Conservation (phyloP, 2,797 vertebrate species). For the Limnodromus scolopaceus region DNA sequence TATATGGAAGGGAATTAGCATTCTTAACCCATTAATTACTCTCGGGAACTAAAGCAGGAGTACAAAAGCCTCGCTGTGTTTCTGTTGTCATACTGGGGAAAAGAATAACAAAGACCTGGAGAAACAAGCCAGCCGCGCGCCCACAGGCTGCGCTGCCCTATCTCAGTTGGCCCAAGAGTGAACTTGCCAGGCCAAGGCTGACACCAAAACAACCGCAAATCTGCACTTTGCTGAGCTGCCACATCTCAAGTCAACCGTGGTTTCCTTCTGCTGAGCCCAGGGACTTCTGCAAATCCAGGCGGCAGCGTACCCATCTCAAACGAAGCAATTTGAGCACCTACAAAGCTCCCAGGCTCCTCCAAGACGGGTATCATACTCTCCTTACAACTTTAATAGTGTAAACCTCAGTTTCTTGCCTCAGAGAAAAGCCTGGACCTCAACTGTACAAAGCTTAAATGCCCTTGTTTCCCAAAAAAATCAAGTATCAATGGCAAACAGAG, state of each 20-base stretch:
- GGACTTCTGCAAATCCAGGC: not conserved
- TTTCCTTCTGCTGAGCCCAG: not conserved
- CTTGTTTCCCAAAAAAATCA: not conserved
- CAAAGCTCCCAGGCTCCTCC: not conserved
- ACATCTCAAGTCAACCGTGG: not conserved
- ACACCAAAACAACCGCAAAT: not conserved
- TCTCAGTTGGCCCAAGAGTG: rapidly evolving
- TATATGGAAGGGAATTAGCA: slow-evolving; percentile 10
- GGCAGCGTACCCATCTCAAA: not conserved
- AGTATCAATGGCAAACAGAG: not conserved
- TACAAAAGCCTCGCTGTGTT: not conserved
- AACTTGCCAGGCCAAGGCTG: not conserved
- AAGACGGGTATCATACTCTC: not conserved
- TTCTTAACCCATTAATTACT: slow-evolving; percentile 50
- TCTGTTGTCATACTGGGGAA: not conserved
- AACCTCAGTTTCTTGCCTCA: not conserved
- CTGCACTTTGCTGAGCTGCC: not conserved
- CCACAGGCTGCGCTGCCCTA: rapidly evolving
- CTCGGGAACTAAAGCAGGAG: not conserved
- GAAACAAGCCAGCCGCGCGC: rapidly evolving
- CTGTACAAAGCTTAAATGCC: not conserved
- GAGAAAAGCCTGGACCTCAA: not conserved
- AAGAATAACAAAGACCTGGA: not conserved
- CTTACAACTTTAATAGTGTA: not conserved
- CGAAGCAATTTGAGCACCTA: not conserved